These are phyloP conservation scores for Acutogordius australiensis DNA, from an alignment of 2,888 invertebrate species.

Conservation along the genomic window DNA sequence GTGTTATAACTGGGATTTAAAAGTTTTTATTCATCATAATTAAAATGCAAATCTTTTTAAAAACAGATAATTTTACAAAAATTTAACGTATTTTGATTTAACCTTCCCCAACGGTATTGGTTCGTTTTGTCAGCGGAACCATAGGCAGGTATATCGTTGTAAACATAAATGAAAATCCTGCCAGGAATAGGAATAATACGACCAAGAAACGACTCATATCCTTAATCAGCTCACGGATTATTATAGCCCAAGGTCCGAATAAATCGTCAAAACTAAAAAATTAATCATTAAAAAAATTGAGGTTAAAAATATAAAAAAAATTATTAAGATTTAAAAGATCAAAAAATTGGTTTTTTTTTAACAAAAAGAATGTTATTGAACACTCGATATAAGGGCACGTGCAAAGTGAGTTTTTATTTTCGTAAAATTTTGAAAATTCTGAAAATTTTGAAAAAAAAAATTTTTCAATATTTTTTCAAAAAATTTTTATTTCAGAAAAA, in stretches of 20 bases:
- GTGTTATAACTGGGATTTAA: not conserved
- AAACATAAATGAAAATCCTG: slow-evolving; percentile 65
- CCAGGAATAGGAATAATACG: slow-evolving; percentile 80
- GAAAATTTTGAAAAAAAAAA: no score
- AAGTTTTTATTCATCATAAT: not conserved
- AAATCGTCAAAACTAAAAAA: slow-evolving; percentile 93
- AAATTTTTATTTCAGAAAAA: no score
- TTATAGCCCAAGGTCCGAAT: slow-evolving; percentile 98
- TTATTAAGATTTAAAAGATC: no score
- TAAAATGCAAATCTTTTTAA: not conserved
- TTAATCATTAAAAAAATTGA: no score
- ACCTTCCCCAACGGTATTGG: slow-evolving; percentile 11
- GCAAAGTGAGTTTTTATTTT: no score
- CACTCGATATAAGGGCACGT: no score
- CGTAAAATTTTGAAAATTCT: no score
- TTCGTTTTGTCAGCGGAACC: slow-evolving; percentile 18
- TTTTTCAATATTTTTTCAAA: no score
- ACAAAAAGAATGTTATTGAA: no score
- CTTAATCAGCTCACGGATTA: slow-evolving; percentile 45
- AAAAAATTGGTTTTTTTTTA: no score
- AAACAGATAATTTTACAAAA: not conserved
- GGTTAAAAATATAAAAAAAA: no score
- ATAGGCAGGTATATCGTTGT: slow-evolving; percentile 71
- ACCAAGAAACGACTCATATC: slow-evolving; percentile 83
- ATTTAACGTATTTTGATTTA: not conserved